These are phyloP conservation scores for Neomonachus schauinslandi DNA, from an alignment of 2,113 vertebrate species.

Conservation along the genomic window DNA sequence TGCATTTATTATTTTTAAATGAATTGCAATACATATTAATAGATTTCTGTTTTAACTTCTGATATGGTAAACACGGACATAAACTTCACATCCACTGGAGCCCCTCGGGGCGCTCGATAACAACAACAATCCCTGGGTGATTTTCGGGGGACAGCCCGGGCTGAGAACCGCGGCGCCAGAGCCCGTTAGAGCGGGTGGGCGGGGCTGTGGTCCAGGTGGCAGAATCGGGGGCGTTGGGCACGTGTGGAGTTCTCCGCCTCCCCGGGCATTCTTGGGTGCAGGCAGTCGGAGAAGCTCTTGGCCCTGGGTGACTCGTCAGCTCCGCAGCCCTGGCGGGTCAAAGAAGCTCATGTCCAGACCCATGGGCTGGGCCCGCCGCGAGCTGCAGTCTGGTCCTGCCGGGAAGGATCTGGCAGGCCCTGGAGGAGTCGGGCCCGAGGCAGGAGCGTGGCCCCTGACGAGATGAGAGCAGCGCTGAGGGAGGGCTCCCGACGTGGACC, in stretches of 20 bases:
- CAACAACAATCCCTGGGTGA: not conserved
- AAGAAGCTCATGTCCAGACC: not conserved
- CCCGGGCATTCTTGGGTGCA: not conserved
- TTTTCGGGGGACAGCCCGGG: not conserved
- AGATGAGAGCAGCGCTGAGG: not conserved
- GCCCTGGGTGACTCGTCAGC: not conserved
- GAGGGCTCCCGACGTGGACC: not conserved
- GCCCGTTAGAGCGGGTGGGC: not conserved
- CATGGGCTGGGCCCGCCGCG: rapidly evolving
- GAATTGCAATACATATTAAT: not conserved
- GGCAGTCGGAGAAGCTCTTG: not conserved
- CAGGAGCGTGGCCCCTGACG: rapidly evolving
- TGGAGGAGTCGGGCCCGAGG: not conserved
- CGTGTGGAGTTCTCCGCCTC: rapidly evolving
- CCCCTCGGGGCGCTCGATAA: not conserved
- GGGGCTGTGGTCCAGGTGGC: not conserved
- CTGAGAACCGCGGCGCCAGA: not conserved
- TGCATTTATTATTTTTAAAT: not conserved
- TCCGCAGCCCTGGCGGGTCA: not conserved
- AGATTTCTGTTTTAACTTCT: not conserved
- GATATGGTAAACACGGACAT: not conserved
- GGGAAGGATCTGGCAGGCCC: not conserved
- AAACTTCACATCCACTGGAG: not conserved
- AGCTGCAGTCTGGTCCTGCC: too few species aligned
- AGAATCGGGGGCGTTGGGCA: not conserved